These are phyloP conservation scores for Pectinophora gossypiella DNA, from an alignment of 1,140 invertebrate species.

Conservation along the genomic window DNA sequence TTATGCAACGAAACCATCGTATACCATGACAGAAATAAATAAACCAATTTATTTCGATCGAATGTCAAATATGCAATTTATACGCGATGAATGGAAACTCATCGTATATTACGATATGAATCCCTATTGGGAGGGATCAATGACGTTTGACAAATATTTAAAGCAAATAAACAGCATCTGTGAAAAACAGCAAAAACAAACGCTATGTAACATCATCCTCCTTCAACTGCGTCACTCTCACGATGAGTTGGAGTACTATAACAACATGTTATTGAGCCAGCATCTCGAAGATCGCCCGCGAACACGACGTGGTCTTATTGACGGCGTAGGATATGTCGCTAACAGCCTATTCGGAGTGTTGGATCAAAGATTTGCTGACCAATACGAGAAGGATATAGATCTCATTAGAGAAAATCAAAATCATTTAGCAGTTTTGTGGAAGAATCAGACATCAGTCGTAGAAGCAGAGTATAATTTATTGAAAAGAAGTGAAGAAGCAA, in stretches of 20 bases:
- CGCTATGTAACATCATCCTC: conserved; percentile 7
- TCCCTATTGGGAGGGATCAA: conserved; percentile 14
- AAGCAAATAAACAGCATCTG: not conserved
- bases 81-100: conserved; percentile 26
- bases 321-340: conserved; percentile 22
- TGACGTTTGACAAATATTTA: conserved; percentile 6
- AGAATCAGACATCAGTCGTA: conserved; percentile 6
- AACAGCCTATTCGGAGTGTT: conserved; percentile 15
- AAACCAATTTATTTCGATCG: conserved; percentile 12
- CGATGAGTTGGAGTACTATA: conserved; percentile 16
- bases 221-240: conserved; percentile 18
- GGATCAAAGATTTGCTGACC: conserved; percentile 11
- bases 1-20: not conserved
- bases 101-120: conserved; percentile 23
- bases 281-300: not conserved
- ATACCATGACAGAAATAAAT: not conserved
- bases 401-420: conserved; percentile 10
- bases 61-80: conserved; percentile 16
- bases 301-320: conserved; percentile 18
- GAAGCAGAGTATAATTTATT: conserved; percentile 13
- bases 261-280: conserved; percentile 10
- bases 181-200: not conserved
- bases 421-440: conserved; percentile 8
- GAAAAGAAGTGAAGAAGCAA: conserved; percentile 7
- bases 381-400: conserved; percentile 11